phyloP scores from a whole-genome alignment of 2,797 vertebrate species.

The Miichthys miiuy region DNA sequence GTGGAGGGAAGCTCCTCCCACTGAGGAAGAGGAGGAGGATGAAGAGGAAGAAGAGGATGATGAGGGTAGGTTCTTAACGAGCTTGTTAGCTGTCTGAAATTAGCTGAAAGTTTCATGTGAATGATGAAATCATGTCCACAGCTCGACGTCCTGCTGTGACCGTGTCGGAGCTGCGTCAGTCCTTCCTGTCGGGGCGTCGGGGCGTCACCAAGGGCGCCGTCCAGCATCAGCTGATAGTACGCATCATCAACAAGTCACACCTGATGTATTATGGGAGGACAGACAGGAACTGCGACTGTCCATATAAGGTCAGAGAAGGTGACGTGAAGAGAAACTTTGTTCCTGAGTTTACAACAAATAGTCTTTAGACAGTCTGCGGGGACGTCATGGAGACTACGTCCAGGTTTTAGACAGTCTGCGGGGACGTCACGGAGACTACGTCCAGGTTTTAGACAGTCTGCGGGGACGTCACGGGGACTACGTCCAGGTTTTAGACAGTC shows the following conservation, averaged over 20 bases:
- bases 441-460: too few relatives aligned
- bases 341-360: too few relatives aligned
- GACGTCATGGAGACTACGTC: too few relatives aligned
- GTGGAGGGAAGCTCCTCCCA: constrained; percentile 77
- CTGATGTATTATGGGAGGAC: constrained; percentile 83
- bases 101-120: too few relatives aligned
- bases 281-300: constrained; percentile 80
- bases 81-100: too few relatives aligned
- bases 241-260: constrained; percentile 81
- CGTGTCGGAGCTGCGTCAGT: constrained; percentile 66
- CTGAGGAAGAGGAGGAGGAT: constrained; percentile 31
- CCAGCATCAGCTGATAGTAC: constrained; percentile 72
- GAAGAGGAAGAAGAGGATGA: constrained; percentile 26
- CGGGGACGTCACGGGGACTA: too few relatives aligned
- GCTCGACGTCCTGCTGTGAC: constrained; percentile 65
- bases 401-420: too few relatives aligned
- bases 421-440: too few relatives aligned
- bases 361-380: too few relatives aligned
- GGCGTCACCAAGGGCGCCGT: constrained; percentile 18
- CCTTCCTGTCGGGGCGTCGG: constrained; percentile 60
- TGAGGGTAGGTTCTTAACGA: constrained; percentile 13
- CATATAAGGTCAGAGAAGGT: constrained; percentile 82
- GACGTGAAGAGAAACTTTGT: too few relatives aligned
- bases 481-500: too few relatives aligned
- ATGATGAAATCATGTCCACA: constrained; percentile 30